Conservation (phyloP, 2,888 invertebrate genomes). For the Lydus trimaculatus region DNA sequence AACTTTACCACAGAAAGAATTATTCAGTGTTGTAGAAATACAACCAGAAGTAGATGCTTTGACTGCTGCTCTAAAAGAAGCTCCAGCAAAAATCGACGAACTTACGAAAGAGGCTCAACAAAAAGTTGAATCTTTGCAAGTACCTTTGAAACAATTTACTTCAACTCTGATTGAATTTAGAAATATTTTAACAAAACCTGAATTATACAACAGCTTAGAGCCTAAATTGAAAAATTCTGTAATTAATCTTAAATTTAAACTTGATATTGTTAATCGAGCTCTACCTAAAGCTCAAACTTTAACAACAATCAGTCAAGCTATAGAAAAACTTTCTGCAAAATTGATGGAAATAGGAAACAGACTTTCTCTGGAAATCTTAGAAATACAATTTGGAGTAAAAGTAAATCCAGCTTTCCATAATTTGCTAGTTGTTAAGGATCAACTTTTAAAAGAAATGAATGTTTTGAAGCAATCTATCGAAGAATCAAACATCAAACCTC, state of each 20-base stretch:
- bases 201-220: background rate
- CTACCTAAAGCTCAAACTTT: background rate
- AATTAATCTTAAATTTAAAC: conserved; percentile 1
- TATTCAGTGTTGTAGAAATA: background rate
- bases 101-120: background rate
- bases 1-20: background rate
- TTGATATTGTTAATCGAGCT: background rate
- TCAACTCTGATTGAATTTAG: background rate
- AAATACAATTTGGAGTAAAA: background rate
- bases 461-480: background rate
- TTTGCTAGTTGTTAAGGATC: background rate
- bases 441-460: conserved; percentile 10
- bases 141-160: background rate
- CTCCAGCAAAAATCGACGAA: background rate
- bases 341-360: conserved; percentile 15
- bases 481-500: conserved; percentile 10
- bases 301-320: background rate
- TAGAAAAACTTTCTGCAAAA: conserved; percentile 12
- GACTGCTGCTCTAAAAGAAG: background rate
- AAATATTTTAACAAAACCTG: background rate
- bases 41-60: background rate
- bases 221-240: background rate
- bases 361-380: background rate
- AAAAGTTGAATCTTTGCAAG: background rate
- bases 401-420: background rate